Base-by-base conservation (phyloP, 2,113 vertebrate species). In the Perccottus glenii region DNA sequence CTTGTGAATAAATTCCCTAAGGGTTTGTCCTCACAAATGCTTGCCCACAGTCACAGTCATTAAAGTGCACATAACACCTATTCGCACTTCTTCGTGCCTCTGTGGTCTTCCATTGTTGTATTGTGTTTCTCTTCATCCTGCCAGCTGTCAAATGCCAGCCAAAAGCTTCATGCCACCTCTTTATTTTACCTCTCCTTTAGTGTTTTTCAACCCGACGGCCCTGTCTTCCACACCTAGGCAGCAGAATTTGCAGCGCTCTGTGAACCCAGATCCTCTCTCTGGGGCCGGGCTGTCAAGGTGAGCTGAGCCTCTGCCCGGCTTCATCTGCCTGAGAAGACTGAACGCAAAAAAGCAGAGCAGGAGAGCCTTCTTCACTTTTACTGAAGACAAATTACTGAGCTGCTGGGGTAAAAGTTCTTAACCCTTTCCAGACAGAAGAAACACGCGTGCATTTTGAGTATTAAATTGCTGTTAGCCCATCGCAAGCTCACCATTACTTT, bases 261-360 rank as follows among this genome's bases (percentile, higher is more conserved):
- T 27, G 73, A 85, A 84, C 51, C 77, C 50, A 74, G 67, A 75
- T 67, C 67, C 43, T 56, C 64, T 85, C 81, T 89, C 78, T 56
- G 47, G 81, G 75, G 81, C 56, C 16, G 57, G 19, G 51, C 83
- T 85, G 81, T 87, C 83, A 82, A 77, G 79, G 77, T 75, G 85
- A 85, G 62, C 68, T 76, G 75, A 81, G 77, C 73, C 62, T 16
- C 14, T 32, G 71, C 78, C 66, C 46, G 6, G 4, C 43, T 46
- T 60, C 58, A 27, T 70, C 67, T 55, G 46, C 69, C 75, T 70
- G 50, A 74, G 64, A 75, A 71, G 61, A 60, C 15, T 60, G 49
- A 66, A 62, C 56, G 48, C 59, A 59, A 46, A 66, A 55, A 70
- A 44, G 63, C 64, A 60, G 48, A 15, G 11, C 46, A 60, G 68